Base-by-base conservation (phyloP, 2,797 vertebrate genomes). In the Potorous gilbertii region DNA sequence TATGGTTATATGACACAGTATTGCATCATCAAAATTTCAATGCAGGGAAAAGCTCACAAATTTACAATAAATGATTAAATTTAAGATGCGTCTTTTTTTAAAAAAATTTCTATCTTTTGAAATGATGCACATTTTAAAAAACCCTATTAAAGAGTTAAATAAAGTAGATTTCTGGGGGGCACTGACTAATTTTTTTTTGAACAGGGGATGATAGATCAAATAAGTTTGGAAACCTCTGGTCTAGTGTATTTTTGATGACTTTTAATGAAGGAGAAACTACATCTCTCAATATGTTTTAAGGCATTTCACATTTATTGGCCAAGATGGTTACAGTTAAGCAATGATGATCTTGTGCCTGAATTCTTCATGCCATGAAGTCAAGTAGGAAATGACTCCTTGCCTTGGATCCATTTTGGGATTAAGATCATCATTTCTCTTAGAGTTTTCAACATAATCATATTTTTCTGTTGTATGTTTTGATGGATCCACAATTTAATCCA, bases 251-350 rank as follows among this genome's bases (percentile, higher is more conserved):
- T 87, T 50, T 74, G 91, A 59, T n/a, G n/a, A n/a, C 56, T 97
- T 96, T 95, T 40, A 92, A 54, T 40, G 92, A 93, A 21, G 52
- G 87, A 94, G 18, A 29, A 54, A 55, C 54, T 91, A 29, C 3
- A 95, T 40, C 29, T 74, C 95, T 97, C 31, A 94, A 91, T 14
- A 93, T 57, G 14, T 40, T 87, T 92, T 94, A 93, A 94, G 54
- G 54, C 28, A 92, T 91, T 57, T 57, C 24, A 56, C 90, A 92
- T 66, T 95, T 57, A 92, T 74, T 56, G 46, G 93, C 50, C 54
- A 94, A 96, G 95, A 95, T 93, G 52, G 52, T 94, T 96, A 93
- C 93, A 93, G 59, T 24, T 57, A 55, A 96, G 5, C 55, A 90
- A 81, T 62, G 52, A 81, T 91, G 55, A 62, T 29, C 54, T 90